Conservation (phyloP, 2,888 invertebrate species). For the Ctena decussata region DNA sequence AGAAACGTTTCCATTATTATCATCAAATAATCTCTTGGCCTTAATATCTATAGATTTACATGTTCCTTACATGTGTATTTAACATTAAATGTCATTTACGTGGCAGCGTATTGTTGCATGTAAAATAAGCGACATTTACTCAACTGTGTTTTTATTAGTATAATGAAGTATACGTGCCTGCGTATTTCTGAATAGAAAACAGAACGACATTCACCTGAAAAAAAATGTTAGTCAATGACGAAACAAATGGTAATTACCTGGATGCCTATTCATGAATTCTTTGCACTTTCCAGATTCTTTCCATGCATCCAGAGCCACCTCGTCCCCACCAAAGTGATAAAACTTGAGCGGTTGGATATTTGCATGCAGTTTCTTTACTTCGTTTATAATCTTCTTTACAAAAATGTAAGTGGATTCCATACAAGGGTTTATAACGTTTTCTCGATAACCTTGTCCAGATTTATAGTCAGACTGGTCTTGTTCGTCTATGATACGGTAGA, state of each 20-base stretch:
- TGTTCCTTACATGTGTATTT: too few relatives aligned
- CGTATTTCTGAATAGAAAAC: too few relatives aligned
- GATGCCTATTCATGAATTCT: slow-evolving; percentile 36
- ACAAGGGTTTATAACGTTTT: slow-evolving; percentile 84
- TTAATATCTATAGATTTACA: too few relatives aligned
- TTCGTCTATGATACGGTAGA: slow-evolving; percentile 75
- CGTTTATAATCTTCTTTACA: slow-evolving; percentile 70
- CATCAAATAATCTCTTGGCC: too few relatives aligned
- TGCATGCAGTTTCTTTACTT: slow-evolving; percentile 70
- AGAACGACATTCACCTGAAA: too few relatives aligned
- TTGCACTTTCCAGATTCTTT: slow-evolving; percentile 67
- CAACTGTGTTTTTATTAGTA: too few relatives aligned
- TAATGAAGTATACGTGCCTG: too few relatives aligned
- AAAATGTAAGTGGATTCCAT: slow-evolving; percentile 80
- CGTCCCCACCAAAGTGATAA: slow-evolving; percentile 82
- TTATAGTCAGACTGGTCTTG: slow-evolving; percentile 72
- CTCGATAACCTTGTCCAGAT: slow-evolving; percentile 79
- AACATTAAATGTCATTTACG: too few relatives aligned
- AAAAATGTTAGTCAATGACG: too few relatives aligned
- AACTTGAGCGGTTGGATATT: slow-evolving; percentile 73
- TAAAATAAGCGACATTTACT: too few relatives aligned
- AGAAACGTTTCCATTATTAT: too few relatives aligned
- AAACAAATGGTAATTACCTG: neutral
- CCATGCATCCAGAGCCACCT: slow-evolving; percentile 78
- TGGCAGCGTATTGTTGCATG: too few relatives aligned